Percentiles rank a stretch among this genome's conserved stretches.
Conservation (phyloP, 92 coral and sea anemone species). For the Epizoanthus rinbou region DNA sequence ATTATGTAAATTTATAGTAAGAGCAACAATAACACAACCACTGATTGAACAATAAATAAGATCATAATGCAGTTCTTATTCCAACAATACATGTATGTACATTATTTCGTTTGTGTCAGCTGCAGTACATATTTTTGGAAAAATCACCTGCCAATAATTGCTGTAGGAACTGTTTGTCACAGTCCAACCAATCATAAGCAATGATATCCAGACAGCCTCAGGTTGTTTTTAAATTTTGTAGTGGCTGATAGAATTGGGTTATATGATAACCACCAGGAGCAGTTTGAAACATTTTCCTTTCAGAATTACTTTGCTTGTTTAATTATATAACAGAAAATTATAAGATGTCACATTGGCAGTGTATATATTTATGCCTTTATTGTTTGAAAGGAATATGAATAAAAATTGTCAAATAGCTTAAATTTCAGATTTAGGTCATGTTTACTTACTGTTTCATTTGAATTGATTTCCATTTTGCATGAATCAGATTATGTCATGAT, state of each 20-base stretch:
- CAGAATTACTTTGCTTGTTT: not conserved
- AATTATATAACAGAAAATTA: no score
- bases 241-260: not conserved
- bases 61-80: not conserved
- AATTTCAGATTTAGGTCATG: no score
- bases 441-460: no score
- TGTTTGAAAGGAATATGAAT: no score
- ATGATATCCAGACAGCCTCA: not conserved
- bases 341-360: no score
- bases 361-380: no score
- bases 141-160: not conserved
- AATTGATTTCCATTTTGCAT: no score
- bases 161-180: conserved; percentile 16
- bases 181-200: not conserved
- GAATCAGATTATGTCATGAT: not conserved
- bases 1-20: not conserved
- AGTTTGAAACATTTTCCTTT: not conserved
- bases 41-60: conserved; percentile 1
- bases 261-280: not conserved
- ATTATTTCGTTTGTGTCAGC: conserved; percentile 10
- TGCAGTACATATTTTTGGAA: not conserved
- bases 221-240: not conserved
- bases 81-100: not conserved
- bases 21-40: no score
- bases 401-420: no score